These are phyloP conservation scores for Orchestes rusci DNA, from an alignment of 2,888 invertebrate species.

Conservation along the genomic window DNA sequence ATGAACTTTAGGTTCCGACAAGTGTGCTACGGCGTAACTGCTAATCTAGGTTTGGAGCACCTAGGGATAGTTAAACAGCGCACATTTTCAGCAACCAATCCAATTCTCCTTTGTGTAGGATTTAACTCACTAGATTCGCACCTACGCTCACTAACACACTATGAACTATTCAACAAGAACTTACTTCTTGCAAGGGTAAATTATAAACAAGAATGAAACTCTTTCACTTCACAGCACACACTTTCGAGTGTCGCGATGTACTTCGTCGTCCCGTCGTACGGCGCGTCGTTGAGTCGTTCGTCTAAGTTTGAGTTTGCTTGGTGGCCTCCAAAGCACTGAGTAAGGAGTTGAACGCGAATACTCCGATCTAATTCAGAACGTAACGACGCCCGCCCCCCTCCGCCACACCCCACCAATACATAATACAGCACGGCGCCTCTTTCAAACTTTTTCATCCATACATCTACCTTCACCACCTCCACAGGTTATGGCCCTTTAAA, in stretches of 20 bases:
- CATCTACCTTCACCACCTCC: no score
- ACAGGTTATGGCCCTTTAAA: conserved; percentile 32
- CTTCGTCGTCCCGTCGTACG: conserved; percentile 40
- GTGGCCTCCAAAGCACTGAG: conserved; percentile 46
- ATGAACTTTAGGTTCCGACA: not conserved
- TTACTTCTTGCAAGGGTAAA: conserved; percentile 38
- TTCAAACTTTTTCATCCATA: no score
- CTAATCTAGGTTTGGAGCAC: conserved; percentile 16
- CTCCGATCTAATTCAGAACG: conserved; percentile 42
- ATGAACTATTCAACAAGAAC: conserved; percentile 29
- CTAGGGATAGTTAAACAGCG: no score
- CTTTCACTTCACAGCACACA: conserved; percentile 38
- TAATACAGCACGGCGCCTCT: not conserved
- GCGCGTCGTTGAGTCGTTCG: conserved; percentile 40
- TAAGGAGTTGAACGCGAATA: conserved; percentile 40
- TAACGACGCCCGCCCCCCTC: conserved; percentile 40
- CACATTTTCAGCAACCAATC: no score
- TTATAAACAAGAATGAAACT: conserved; percentile 32
- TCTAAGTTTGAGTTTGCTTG: conserved; percentile 43
- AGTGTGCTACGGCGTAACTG: conserved; percentile 21
- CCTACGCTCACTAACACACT: conserved; percentile 28
- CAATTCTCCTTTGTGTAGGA: no score
- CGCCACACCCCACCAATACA: conserved; percentile 17
- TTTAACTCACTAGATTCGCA: conserved; percentile 24
- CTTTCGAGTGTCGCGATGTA: conserved; percentile 35